Percentiles rank a stretch among this genome's conserved stretches.
Evolutionary conservation across 2,888 invertebrate species (phyloP).

Genomic region (Phengaris alcon): DNA sequence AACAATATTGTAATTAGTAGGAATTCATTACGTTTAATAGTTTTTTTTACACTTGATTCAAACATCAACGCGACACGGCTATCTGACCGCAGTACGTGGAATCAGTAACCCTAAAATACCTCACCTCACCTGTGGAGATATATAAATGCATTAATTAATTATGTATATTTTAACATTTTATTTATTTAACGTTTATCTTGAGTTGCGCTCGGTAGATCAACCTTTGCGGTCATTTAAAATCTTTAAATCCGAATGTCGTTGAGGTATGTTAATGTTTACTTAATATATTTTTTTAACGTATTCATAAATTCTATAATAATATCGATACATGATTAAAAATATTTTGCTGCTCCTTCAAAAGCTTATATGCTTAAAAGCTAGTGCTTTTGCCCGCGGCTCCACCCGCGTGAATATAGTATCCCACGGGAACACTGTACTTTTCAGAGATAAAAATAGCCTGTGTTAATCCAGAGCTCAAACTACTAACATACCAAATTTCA

Average conservation of each 20-base stretch:
- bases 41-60: neutral
- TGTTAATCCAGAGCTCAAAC: too few species aligned
- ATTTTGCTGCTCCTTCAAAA: too few species aligned
- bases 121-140: neutral
- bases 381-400: too few species aligned
- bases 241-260: slow-evolving; percentile 2
- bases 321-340: too few species aligned
- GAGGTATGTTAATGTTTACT: neutral
- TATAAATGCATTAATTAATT: neutral
- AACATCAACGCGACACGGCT: neutral
- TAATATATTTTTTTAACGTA: neutral
- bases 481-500: too few species aligned
- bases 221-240: neutral
- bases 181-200: slow-evolving; percentile 11
- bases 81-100: neutral
- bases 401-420: too few species aligned
- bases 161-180: neutral
- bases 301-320: too few species aligned
- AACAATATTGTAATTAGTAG: neutral
- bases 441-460: too few species aligned
- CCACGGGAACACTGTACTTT: too few species aligned
- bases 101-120: neutral
- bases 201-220: neutral
- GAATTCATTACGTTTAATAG: neutral
- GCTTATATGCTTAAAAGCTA: too few species aligned